Evolutionary conservation across 2,888 invertebrate genomes (phyloP), one percentile per base, ranked within the genome.

Genomic region (Lobophora halterata): DNA sequence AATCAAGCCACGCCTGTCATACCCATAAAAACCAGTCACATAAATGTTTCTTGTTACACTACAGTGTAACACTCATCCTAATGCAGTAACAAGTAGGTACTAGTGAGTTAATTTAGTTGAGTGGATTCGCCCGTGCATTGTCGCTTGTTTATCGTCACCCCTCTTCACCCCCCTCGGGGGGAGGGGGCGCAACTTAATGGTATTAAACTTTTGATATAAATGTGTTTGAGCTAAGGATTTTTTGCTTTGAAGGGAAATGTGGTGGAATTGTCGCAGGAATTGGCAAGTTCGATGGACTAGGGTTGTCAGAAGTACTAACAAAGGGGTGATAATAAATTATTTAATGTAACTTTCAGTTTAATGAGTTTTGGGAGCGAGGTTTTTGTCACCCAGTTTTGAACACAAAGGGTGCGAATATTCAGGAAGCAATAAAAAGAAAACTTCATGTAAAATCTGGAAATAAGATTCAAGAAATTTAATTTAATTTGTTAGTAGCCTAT

Each of bases 51-150:
- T 7, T 14, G 31, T 46, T 50, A 52, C 59, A 12, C 30, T 21
- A 31, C 72, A 65, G 74, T 81, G 78, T 81, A 46, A 78, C 32
- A 13, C 29, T 4, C 50, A 17, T 46, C 56, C 65, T 55, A 61
- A 70, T 77, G 80, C 81, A 82, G 79, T 78, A 79, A 78, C 79
- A 71, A 77, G 74, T 72, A 73, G 62, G 70, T 70, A 69, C 65
- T 58, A 53, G 68, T 68, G 71, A 77, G 86, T 87, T 86, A 86
- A 86, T 86, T 85, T 86, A 77, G 77, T 76, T 79, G 82, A 87
- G 86, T 87, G 86, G 86, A 74, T 80, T 73, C 65, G 65, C 71
- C 73, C 74, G 72, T 76, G 81, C 82, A 82, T 83, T 85, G 86
- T 85, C 80, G 77, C 77, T 83, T 86, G 86, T 86, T 85, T 86